Conservation (phyloP, 64 coral and sea anemone species). For the Porites australiensis region DNA sequence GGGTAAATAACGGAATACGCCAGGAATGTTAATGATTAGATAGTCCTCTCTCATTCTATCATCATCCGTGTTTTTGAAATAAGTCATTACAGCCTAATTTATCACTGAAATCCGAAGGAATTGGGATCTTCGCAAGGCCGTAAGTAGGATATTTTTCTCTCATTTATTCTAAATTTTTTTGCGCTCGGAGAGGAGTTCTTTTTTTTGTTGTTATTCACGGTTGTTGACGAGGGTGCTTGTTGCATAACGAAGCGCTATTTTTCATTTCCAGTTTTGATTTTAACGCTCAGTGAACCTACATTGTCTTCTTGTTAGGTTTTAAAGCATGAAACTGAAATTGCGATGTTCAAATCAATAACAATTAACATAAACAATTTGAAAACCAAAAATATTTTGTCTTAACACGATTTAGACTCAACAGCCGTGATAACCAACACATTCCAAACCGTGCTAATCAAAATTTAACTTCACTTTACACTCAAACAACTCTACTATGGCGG, state of each 20-base stretch:
- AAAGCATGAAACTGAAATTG: neutral
- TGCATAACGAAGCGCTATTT: neutral
- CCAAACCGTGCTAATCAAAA: neutral
- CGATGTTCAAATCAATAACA: neutral
- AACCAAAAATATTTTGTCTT: constrained; percentile 5
- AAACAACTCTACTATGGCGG: neutral
- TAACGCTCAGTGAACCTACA: neutral
- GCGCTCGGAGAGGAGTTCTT: no score
- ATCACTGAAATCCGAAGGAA: constrained; percentile 27
- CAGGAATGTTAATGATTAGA: constrained; percentile 46
- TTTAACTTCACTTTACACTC: neutral
- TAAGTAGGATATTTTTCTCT: neutral
- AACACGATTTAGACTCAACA: constrained; percentile 10
- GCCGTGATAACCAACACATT: neutral
- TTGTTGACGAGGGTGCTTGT: constrained; percentile 12
- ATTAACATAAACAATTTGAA: constrained; percentile 1
- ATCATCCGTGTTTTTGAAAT: constrained; percentile 12
- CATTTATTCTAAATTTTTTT: neutral
- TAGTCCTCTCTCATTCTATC: constrained; percentile 36
- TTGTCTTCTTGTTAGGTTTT: neutral
- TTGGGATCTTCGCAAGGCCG: constrained; percentile 17
- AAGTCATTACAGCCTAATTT: constrained; percentile 3
- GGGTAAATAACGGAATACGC: constrained; percentile 36
- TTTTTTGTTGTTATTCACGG: neutral
- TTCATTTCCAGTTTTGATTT: constrained; percentile 32